Evolutionary conservation across 2,113 vertebrate species (phyloP).

Genomic region (Pagrus major): DNA sequence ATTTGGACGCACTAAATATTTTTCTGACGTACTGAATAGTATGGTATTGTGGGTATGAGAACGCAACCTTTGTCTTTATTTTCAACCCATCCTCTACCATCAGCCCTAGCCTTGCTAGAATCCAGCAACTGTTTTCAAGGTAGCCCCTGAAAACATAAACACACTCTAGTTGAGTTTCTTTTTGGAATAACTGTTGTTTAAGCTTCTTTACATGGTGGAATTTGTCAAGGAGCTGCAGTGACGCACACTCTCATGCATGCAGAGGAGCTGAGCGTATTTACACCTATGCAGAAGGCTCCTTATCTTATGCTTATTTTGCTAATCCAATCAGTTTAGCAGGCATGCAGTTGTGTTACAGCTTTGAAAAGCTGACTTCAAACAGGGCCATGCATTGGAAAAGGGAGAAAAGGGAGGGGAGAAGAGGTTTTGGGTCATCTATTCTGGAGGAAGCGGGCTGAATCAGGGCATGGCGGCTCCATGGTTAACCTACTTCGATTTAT

Average conservation of each 20-base stretch:
- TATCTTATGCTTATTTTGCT: conserved; percentile 17
- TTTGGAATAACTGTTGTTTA: conserved; percentile 1
- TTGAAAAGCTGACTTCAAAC: conserved; percentile 40
- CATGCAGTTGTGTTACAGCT: conserved; percentile 15
- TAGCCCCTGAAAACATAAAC: neutral
- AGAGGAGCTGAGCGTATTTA: conserved; percentile 16
- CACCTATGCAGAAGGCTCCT: conserved; percentile 5
- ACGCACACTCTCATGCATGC: neutral
- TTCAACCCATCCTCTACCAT: neutral
- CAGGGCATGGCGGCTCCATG: conserved; percentile 63
- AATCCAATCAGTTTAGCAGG: conserved; percentile 28
- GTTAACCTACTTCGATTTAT: conserved; percentile 80
- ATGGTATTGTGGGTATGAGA: too few relatives aligned
- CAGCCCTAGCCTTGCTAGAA: neutral
- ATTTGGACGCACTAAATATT: too few relatives aligned
- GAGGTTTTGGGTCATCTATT: conserved; percentile 84
- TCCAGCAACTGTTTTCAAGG: neutral
- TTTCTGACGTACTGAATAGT: too few relatives aligned
- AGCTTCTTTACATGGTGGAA: neutral
- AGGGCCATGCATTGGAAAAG: conserved; percentile 59
- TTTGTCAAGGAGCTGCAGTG: neutral
- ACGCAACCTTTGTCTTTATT: neutral
- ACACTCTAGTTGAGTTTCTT: neutral
- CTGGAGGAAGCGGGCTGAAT: conserved; percentile 74
- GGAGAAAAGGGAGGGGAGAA: conserved; percentile 25